A percentile compares a stretch with the other conserved stretches of the same genome.
Evolutionary conservation across 2,797 vertebrate species (phyloP).

Genomic region (Xiphorhynchus erythropygius): DNA sequence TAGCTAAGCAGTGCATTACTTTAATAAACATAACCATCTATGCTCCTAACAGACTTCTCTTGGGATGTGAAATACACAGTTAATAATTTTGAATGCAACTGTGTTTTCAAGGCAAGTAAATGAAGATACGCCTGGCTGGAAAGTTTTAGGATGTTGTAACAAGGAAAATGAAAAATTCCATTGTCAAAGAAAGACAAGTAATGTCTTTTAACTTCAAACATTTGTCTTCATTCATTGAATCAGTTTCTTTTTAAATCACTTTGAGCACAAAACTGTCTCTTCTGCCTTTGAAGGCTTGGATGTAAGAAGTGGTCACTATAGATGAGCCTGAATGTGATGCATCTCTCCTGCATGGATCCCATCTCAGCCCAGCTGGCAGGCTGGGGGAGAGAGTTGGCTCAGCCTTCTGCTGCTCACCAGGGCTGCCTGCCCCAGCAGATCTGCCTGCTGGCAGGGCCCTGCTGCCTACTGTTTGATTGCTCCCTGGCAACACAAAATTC

Average conservation of each 20-base stretch:
- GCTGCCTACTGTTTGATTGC: background rate
- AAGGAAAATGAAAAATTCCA: background rate
- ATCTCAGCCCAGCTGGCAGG: background rate
- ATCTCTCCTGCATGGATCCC: background rate
- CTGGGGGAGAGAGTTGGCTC: background rate
- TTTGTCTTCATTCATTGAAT: background rate
- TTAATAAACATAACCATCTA: background rate
- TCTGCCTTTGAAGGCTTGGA: background rate
- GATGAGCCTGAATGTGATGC: background rate
- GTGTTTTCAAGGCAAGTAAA: background rate
- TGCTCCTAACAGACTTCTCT: background rate
- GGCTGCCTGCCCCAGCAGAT: fast-evolving
- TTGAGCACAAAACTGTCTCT: background rate
- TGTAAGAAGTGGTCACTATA: background rate
- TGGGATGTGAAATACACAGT: background rate
- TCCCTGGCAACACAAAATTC: background rate
- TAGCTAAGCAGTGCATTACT: background rate
- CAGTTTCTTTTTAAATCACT: background rate
- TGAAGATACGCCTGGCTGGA: background rate
- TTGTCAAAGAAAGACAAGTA: background rate
- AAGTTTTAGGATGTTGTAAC: background rate
- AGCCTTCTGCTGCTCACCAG: background rate
- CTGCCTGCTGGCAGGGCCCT: background rate
- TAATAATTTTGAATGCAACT: background rate
- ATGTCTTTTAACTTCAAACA: background rate